These are phyloP conservation scores for Leptopilina drosophilae DNA, from an alignment of 2,888 invertebrate species.

Conservation along the genomic window DNA sequence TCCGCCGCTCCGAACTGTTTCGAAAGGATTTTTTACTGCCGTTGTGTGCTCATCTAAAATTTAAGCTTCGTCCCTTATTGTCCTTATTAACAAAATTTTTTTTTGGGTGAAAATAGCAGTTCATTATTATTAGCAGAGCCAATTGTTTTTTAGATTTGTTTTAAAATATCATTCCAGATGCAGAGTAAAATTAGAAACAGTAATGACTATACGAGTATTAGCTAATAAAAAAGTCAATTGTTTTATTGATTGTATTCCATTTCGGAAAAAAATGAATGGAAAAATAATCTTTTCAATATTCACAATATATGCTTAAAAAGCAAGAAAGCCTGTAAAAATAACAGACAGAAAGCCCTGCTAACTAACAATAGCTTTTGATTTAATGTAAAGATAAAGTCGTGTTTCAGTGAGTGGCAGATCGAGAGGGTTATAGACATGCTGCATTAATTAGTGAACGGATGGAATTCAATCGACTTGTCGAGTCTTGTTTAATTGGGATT, in stretches of 20 bases:
- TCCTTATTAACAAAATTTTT: too few species aligned
- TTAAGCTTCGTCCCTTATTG: too few species aligned
- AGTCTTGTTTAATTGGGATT: constrained; percentile 31
- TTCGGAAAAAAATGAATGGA: not conserved
- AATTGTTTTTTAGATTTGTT: too few species aligned
- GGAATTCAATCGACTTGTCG: constrained; percentile 22
- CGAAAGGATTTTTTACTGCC: too few species aligned
- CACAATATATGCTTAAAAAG: not conserved
- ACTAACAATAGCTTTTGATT: constrained; percentile 29
- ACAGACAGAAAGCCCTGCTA: not conserved
- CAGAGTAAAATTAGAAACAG: too few species aligned
- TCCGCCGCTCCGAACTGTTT: too few species aligned
- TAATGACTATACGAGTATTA: too few species aligned
- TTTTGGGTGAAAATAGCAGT: too few species aligned
- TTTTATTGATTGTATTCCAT: constrained; percentile 16
- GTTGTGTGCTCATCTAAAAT: too few species aligned
- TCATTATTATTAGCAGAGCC: too few species aligned
- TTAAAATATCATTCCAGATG: too few species aligned
- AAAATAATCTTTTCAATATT: not conserved
- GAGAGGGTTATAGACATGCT: not conserved
- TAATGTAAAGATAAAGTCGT: constrained; percentile 19
- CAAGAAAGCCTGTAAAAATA: not conserved
- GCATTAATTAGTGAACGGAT: constrained; percentile 27
- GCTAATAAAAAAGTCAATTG: not conserved
- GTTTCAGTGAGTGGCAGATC: constrained; percentile 8